A percentile compares a stretch with the other conserved stretches of the same genome.
Evolutionary conservation across 2,113 vertebrate genomes (phyloP).

Genomic region (Otus sunia): DNA sequence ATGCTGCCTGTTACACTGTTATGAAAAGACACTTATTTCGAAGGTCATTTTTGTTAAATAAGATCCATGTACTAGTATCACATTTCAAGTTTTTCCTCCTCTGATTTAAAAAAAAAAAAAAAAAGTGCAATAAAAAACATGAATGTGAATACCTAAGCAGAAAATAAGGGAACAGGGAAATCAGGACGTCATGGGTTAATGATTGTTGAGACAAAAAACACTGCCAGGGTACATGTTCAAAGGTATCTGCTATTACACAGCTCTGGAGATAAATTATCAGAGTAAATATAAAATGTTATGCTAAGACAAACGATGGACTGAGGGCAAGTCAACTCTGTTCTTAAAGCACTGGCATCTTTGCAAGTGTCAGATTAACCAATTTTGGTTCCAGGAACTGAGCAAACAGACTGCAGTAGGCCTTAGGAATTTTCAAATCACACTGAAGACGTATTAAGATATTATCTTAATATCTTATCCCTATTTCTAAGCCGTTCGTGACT

Average conservation of each 20-base stretch:
- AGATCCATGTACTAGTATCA: not conserved
- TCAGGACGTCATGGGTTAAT: not conserved
- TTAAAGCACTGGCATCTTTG: not conserved
- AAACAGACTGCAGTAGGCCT: not conserved
- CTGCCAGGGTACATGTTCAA: not conserved
- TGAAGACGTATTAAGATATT: not conserved
- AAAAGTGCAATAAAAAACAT: not conserved
- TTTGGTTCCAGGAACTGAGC: not conserved
- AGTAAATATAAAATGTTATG: not conserved
- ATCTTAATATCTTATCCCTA: not conserved
- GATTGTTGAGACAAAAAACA: not conserved
- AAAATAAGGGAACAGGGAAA: not conserved
- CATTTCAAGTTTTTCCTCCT: not conserved
- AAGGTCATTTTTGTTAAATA: not conserved
- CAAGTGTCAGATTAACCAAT: not conserved
- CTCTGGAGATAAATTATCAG: not conserved
- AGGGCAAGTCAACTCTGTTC: not conserved
- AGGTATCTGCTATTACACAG: not conserved
- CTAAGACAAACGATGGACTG: not conserved
- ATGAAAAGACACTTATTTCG: not conserved
- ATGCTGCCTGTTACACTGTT: not conserved
- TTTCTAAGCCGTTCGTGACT: not conserved
- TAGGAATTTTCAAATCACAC: not conserved
- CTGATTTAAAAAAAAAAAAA: not conserved
- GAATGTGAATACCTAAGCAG: not conserved